Percentiles rank a stretch among this genome's conserved stretches.
These are phyloP conservation scores for Tinea semifulvella DNA, from an alignment of 2,888 invertebrate species.

Conservation along the genomic window DNA sequence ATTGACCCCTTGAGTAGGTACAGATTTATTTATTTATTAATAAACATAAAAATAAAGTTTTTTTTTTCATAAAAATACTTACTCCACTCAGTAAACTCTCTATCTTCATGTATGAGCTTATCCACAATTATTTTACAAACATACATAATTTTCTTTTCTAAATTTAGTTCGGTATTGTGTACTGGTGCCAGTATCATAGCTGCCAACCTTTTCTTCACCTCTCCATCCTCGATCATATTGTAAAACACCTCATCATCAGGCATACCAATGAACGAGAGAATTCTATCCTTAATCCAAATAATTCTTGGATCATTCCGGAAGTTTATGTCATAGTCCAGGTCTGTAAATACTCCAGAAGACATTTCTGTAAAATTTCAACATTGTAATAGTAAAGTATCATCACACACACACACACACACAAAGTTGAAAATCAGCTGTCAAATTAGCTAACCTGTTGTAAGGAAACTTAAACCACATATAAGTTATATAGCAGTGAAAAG, in stretches of 20 bases:
- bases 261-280: slow-evolving; percentile 65
- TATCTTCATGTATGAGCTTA: slow-evolving; percentile 72
- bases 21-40: too few species aligned
- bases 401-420: background rate
- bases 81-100: slow-evolving; percentile 82
- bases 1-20: too few species aligned
- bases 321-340: slow-evolving; percentile 25
- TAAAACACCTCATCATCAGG: slow-evolving; percentile 67
- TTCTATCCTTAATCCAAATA: slow-evolving; percentile 74
- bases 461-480: too few species aligned
- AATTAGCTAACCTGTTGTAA: too few species aligned
- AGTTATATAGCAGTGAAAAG: too few species aligned
- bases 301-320: slow-evolving; percentile 63
- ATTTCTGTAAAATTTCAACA: background rate
- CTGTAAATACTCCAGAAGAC: slow-evolving; percentile 14
- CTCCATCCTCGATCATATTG: slow-evolving; percentile 63
- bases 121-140: slow-evolving; percentile 76
- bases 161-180: slow-evolving; percentile 29
- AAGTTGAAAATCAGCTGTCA: background rate
- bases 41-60: too few species aligned
- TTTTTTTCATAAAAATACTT: slow-evolving; percentile 39
- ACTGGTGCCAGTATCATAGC: slow-evolving; percentile 13
- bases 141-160: slow-evolving; percentile 70
- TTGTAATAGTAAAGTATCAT: too few species aligned
- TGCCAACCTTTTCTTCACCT: slow-evolving; percentile 50